Conservation (phyloP, 2,888 invertebrate species). For the Shargacucullia verbasci region DNA sequence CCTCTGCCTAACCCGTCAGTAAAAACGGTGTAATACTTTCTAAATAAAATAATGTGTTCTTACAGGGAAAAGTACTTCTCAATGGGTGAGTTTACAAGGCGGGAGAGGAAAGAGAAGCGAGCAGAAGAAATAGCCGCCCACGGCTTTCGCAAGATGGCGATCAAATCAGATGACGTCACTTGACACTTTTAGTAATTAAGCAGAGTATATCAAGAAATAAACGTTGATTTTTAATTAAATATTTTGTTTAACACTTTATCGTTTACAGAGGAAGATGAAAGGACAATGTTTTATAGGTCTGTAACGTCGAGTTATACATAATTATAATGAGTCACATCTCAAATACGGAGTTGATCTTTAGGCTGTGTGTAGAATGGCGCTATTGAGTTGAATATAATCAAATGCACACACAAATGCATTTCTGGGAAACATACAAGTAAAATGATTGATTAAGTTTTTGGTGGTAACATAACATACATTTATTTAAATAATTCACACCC, state of each 20-base stretch:
- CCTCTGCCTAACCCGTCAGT: too few relatives aligned
- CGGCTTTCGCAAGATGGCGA: constrained; percentile 57
- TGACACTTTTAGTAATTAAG: constrained; percentile 16
- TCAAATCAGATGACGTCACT: constrained; percentile 33
- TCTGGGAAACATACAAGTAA: neutral
- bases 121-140: constrained; percentile 75
- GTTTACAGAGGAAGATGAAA: too few relatives aligned
- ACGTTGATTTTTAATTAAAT: constrained; percentile 25
- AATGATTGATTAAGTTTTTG: constrained; percentile 1
- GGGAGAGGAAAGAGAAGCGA: constrained; percentile 86
- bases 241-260: neutral
- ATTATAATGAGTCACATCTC: too few relatives aligned
- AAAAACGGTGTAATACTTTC: too few relatives aligned
- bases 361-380: too few relatives aligned
- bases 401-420: too few relatives aligned
- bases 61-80: constrained; percentile 92
- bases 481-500: constrained; percentile 36
- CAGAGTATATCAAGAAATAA: constrained; percentile 13
- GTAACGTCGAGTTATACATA: too few relatives aligned
- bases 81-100: constrained; percentile 90
- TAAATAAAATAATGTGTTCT: too few relatives aligned
- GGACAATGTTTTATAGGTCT: too few relatives aligned
- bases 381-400: too few relatives aligned
- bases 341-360: too few relatives aligned
- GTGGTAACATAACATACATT: constrained; percentile 45